Conservation (phyloP, 2,113 vertebrate species). For the Cryptotis parvus region DNA sequence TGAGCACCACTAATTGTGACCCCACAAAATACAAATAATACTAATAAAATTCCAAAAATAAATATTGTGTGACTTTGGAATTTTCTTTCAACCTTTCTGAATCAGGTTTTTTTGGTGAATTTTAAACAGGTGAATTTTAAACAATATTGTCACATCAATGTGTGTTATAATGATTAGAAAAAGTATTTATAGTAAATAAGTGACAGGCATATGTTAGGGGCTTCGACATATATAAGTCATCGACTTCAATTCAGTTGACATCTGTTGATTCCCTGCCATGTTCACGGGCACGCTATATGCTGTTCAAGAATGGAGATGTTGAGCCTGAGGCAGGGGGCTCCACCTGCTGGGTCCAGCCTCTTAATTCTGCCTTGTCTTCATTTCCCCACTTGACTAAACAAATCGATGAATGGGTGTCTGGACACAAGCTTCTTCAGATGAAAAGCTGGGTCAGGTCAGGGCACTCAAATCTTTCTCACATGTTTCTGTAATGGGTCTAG, state of each 20-base stretch:
- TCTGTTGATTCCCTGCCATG: neutral
- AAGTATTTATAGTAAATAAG: neutral
- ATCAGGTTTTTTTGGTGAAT: neutral
- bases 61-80: neutral
- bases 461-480: constrained; percentile 59
- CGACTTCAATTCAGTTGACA: neutral
- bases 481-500: constrained; percentile 66
- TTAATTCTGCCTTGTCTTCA: neutral
- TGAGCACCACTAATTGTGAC: neutral
- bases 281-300: neutral
- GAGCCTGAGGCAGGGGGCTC: neutral
- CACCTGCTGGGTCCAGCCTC: neutral
- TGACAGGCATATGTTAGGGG: neutral
- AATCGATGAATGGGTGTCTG: neutral
- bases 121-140: no score
- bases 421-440: constrained; percentile 38
- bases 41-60: neutral
- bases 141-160: neutral
- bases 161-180: neutral
- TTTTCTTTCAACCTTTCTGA: neutral
- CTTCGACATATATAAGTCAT: neutral
- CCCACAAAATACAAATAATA: neutral
- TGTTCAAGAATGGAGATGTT: neutral
- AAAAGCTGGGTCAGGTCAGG: constrained; percentile 64
- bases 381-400: constrained; percentile 12